Percentiles rank a stretch among this genome's conserved stretches.
Conservation (phyloP, 2,888 invertebrate species). For the Idaea dimidiata region DNA sequence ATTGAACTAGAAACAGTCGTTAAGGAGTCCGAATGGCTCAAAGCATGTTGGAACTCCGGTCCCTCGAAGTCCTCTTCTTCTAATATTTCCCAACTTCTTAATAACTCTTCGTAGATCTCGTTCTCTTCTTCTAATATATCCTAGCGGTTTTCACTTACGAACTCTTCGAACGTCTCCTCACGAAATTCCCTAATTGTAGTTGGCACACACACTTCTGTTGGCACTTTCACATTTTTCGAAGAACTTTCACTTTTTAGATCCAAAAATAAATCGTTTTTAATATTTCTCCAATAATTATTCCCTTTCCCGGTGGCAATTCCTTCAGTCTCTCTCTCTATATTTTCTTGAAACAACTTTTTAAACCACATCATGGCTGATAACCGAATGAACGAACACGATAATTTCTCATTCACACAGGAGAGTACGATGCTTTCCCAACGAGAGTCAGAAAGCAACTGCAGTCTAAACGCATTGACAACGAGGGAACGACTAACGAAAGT, state of each 20-base stretch:
- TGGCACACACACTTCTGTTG: constrained; percentile 56
- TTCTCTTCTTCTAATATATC: no score
- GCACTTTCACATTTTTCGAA: constrained; percentile 32
- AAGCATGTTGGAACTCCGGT: constrained; percentile 57
- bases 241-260: constrained; percentile 23
- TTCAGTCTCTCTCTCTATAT: constrained; percentile 68
- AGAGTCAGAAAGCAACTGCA: constrained; percentile 49
- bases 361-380: constrained; percentile 83
- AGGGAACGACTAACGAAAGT: constrained; percentile 44
- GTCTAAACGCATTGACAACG: constrained; percentile 26
- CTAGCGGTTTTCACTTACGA: no score
- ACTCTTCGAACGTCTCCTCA: no score
- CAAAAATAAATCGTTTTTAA: constrained; percentile 37
- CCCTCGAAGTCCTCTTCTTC: constrained; percentile 53
- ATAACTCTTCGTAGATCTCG: constrained; percentile 56
- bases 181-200: constrained; percentile 67
- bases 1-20: constrained; percentile 52
- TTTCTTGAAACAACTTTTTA: constrained; percentile 83
- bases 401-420: constrained; percentile 80
- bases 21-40: constrained; percentile 49
- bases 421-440: constrained; percentile 36
- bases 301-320: constrained; percentile 19
- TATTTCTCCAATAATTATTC: constrained; percentile 36
- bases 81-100: constrained; percentile 66
- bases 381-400: constrained; percentile 81